Conservation (phyloP, 2,888 invertebrate genomes). For the Lycia hirtaria region DNA sequence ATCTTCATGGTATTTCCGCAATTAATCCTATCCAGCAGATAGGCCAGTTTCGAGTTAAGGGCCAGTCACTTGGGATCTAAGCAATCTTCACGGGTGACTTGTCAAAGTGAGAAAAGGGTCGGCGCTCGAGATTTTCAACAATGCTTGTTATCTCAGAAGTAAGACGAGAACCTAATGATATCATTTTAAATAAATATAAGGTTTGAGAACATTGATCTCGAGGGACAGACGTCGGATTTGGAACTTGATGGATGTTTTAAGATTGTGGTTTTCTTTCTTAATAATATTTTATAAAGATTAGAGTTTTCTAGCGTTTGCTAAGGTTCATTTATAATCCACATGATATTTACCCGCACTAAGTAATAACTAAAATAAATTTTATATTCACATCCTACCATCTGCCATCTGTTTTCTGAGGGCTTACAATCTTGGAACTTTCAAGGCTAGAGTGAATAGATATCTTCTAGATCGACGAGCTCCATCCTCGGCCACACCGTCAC, state of each 20-base stretch:
- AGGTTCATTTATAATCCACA: too few species aligned
- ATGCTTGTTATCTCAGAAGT: slow-evolving; percentile 84
- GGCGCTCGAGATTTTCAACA: slow-evolving; percentile 83
- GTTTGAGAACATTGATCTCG: slow-evolving; percentile 44
- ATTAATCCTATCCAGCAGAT: slow-evolving; percentile 82
- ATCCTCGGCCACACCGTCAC: too few species aligned
- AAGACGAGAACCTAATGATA: slow-evolving; percentile 81
- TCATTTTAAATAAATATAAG: slow-evolving; percentile 77
- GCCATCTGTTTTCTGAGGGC: too few species aligned
- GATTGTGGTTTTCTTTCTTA: not conserved
- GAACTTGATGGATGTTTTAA: slow-evolving; percentile 11
- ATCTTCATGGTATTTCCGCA: slow-evolving; percentile 81
- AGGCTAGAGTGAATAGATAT: too few species aligned
- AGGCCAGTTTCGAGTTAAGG: slow-evolving; percentile 82
- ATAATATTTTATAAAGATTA: not conserved
- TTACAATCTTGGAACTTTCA: too few species aligned
- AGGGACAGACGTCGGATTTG: slow-evolving; percentile 35
- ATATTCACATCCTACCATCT: too few species aligned
- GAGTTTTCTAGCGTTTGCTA: too few species aligned
- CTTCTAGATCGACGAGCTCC: too few species aligned
- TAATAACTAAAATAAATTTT: too few species aligned
- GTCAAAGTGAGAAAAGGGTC: slow-evolving; percentile 84
- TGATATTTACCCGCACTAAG: too few species aligned
- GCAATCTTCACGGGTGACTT: slow-evolving; percentile 85
- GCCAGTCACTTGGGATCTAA: slow-evolving; percentile 81